phyloP scores from a whole-genome alignment of 2,113 vertebrate genomes.

The Etheostoma cragini region DNA sequence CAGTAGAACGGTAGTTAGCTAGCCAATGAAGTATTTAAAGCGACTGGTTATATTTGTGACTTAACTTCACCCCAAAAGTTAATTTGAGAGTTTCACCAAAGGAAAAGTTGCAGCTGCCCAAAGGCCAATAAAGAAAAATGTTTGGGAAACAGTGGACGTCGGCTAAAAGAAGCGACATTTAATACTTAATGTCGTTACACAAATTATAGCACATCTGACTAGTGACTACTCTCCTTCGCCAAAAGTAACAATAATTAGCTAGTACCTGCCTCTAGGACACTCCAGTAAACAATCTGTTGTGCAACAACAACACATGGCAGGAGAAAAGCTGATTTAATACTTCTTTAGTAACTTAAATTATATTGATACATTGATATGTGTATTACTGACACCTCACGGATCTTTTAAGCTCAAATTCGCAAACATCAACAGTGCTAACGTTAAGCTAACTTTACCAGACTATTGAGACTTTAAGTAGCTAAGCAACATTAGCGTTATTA shows the following conservation, averaged over 20 bases:
- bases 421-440: background rate
- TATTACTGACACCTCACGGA: rapidly evolving
- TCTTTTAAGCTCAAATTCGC: background rate
- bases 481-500: background rate
- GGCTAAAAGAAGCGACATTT: too few species aligned
- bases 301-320: conserved; percentile 4
- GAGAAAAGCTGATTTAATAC: background rate
- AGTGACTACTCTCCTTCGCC: too few species aligned
- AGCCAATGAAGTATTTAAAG: background rate
- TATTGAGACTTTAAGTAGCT: conserved; percentile 1
- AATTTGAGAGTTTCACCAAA: background rate
- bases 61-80: background rate
- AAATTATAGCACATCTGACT: too few species aligned
- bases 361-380: too few species aligned
- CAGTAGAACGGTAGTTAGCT: background rate
- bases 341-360: background rate
- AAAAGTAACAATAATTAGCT: background rate
- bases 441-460: conserved; percentile 5
- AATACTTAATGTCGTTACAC: background rate
- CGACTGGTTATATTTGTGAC: background rate
- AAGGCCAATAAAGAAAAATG: background rate
- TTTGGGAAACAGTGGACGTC: background rate
- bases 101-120: background rate
- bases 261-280: background rate
- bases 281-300: conserved; percentile 1